These are phyloP conservation scores for Patagioenas fasciata DNA, from an alignment of 2,113 vertebrate genomes.

Conservation along the genomic window DNA sequence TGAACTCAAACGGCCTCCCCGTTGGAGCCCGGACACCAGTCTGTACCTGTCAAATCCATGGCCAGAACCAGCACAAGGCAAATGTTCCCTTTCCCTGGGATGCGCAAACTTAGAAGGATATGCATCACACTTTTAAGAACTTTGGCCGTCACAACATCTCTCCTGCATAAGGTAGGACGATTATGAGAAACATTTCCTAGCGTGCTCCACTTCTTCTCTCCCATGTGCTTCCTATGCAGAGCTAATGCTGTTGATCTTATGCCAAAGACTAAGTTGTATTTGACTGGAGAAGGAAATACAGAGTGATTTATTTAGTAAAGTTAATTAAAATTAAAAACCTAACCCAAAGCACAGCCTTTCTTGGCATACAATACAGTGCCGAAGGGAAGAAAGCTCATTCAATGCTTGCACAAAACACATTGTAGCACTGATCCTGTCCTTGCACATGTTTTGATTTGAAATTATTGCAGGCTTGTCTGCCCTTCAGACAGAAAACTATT, in stretches of 20 bases:
- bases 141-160: neutral
- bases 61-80: neutral
- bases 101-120: neutral
- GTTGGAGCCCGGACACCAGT: neutral
- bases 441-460: slow-evolving; percentile 69
- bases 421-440: slow-evolving; percentile 10
- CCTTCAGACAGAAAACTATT: slow-evolving; percentile 78
- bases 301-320: slow-evolving; percentile 4
- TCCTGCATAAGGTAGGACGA: neutral
- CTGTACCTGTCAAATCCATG: neutral
- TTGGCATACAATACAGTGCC: neutral
- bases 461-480: slow-evolving; percentile 45
- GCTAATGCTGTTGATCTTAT: neutral
- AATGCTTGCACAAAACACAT: neutral
- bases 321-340: slow-evolving; percentile 26
- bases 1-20: neutral
- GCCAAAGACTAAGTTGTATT: neutral
- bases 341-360: neutral
- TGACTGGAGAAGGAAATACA: slow-evolving; percentile 7
- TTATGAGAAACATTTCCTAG: neutral
- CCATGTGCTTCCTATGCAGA: neutral
- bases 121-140: neutral
- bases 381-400: neutral
- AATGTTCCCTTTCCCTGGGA: neutral
- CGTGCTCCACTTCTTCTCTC: neutral